Percentiles rank a stretch among this genome's conserved stretches.
Evolutionary conservation across 2,113 vertebrate genomes (phyloP).

Genomic region (Urocynchramus pylzowi): DNA sequence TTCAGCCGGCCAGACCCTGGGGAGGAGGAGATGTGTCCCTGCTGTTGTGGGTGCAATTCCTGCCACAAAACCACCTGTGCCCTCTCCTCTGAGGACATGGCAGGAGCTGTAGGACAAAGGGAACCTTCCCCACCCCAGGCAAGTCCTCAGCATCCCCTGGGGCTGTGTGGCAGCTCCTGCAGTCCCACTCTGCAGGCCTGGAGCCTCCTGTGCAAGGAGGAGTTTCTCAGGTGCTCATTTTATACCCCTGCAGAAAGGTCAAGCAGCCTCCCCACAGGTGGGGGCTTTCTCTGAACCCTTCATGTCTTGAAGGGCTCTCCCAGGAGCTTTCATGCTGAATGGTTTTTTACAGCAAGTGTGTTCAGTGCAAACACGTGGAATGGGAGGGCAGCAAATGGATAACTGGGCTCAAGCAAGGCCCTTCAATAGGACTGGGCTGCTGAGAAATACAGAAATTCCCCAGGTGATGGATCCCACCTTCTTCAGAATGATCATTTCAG

Average conservation of each 20-base stretch:
- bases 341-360: not conserved
- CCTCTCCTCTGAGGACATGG: rapidly evolving
- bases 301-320: not conserved
- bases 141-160: not conserved
- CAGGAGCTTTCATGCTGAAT: not conserved
- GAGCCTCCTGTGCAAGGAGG: not conserved
- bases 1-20: constrained; percentile 78
- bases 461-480: not conserved
- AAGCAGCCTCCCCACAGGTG: not conserved
- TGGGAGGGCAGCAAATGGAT: not conserved
- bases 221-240: not conserved
- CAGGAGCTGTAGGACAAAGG: not conserved
- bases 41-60: not conserved
- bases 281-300: not conserved
- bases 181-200: not conserved
- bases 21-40: rapidly evolving
- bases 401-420: not conserved
- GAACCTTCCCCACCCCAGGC: not conserved
- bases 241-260: not conserved
- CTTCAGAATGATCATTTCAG: not conserved
- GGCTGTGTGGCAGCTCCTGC: not conserved
- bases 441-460: not conserved
- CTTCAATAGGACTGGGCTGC: not conserved
- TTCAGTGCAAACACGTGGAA: not conserved
- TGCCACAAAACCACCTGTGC: not conserved